Percentiles rank a stretch among this genome's conserved stretches.
Conservation (phyloP, 1,140 invertebrate genomes). For the Orius insidiosus region DNA sequence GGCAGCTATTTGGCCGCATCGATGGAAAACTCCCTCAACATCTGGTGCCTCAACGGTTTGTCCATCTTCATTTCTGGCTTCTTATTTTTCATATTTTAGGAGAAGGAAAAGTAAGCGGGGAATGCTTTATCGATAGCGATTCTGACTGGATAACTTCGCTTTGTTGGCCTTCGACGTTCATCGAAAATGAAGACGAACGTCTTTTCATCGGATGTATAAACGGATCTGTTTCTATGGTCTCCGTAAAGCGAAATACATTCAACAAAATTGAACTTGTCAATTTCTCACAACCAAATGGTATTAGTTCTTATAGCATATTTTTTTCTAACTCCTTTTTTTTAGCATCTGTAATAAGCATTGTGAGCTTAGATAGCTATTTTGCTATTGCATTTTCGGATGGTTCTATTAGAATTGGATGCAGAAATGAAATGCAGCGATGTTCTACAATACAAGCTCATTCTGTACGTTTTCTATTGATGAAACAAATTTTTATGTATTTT, state of each 20-base stretch:
- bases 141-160: conserved; percentile 32
- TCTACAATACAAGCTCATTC: conserved; percentile 31
- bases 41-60: conserved; percentile 29
- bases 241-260: conserved; percentile 20
- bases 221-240: conserved; percentile 28
- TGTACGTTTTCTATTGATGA: conserved; percentile 20
- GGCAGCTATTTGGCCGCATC: conserved; percentile 37
- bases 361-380: conserved; percentile 34
- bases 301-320: conserved; percentile 13
- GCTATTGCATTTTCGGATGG: conserved; percentile 38
- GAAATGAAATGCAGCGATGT: conserved; percentile 25
- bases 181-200: conserved; percentile 26
- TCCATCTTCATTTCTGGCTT: not conserved
- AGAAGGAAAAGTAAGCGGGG: conserved; percentile 11
- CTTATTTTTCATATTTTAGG: conserved; percentile 10
- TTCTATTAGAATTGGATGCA: conserved; percentile 30
- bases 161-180: conserved; percentile 29
- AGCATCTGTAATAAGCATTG: conserved; percentile 35
- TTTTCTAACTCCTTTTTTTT: conserved; percentile 19
- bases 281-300: conserved; percentile 28
- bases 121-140: conserved; percentile 26
- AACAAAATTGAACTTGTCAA: conserved; percentile 28
- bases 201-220: conserved; percentile 36
- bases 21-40: conserved; percentile 39
- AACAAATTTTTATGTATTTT: not conserved